Percentiles rank a stretch among this genome's conserved stretches.
Evolutionary conservation across 2,888 invertebrate genomes (phyloP).

Genomic region (Hydrotaea cyrtoneurina): DNA sequence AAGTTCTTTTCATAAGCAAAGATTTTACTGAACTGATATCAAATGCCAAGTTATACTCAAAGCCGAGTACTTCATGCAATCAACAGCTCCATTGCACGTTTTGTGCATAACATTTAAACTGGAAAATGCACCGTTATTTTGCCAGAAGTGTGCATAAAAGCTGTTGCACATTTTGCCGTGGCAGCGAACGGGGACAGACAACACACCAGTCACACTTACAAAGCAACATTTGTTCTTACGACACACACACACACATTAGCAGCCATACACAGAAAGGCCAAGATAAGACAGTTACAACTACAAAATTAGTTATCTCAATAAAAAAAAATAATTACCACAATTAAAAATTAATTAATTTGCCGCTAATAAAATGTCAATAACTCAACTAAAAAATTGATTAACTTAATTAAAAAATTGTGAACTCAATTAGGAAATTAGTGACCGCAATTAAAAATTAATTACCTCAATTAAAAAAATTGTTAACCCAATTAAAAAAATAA

Average conservation of each 20-base stretch:
- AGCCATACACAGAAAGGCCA: too few species aligned
- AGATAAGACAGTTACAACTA: too few species aligned
- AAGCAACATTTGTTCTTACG: background rate
- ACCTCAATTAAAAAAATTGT: too few species aligned
- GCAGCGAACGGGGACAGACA: background rate
- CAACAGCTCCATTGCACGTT: constrained; percentile 54
- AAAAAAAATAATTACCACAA: too few species aligned
- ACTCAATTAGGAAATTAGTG: too few species aligned
- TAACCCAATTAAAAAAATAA: too few species aligned
- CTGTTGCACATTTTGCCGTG: constrained; percentile 6
- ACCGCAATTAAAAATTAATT: too few species aligned
- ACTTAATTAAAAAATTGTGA: too few species aligned
- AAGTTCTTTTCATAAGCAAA: constrained; percentile 3
- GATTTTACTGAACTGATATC: constrained; percentile 49
- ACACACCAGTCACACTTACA: background rate
- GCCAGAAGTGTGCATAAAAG: constrained; percentile 47
- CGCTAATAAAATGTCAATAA: too few species aligned
- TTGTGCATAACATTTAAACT: constrained; percentile 53
- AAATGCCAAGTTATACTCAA: constrained; percentile 34
- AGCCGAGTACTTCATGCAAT: background rate
- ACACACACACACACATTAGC: background rate
- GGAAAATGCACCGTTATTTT: constrained; percentile 56
- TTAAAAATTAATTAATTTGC: too few species aligned
- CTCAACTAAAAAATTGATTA: too few species aligned
- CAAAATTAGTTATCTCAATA: too few species aligned